These are phyloP conservation scores for Cryptosula pallasiana DNA, from an alignment of 2,888 invertebrate species.

Conservation along the genomic window DNA sequence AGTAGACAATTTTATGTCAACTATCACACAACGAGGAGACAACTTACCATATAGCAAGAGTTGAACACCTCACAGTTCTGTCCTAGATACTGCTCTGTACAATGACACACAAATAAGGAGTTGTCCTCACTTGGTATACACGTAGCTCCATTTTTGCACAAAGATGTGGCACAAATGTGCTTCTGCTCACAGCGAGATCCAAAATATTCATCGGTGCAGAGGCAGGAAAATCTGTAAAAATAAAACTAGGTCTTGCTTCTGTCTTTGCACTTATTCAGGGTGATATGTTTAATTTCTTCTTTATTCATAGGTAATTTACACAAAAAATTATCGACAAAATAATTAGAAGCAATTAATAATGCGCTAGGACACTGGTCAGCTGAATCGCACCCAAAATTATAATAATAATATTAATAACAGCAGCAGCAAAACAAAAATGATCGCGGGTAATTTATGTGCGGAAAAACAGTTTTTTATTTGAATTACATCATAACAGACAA, in stretches of 20 bases:
- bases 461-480: not conserved
- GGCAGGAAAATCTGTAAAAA: not conserved
- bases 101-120: not conserved
- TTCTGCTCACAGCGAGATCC: not conserved
- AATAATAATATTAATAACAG: too few species aligned
- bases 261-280: too few species aligned
- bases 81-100: constrained; percentile 4
- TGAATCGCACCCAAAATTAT: too few species aligned
- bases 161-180: not conserved
- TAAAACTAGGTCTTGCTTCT: too few species aligned
- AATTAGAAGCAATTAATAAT: too few species aligned
- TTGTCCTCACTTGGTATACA: constrained; percentile 11
- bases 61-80: not conserved
- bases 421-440: too few species aligned
- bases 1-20: too few species aligned
- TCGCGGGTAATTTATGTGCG: not conserved
- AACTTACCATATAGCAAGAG: not conserved
- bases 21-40: too few species aligned
- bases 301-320: too few species aligned
- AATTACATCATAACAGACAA: not conserved
- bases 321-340: too few species aligned
- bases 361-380: too few species aligned
- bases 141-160: not conserved
- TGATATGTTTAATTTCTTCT: too few species aligned
- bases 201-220: not conserved